Percentiles rank a stretch among this genome's conserved stretches.
Evolutionary conservation across 2,888 invertebrate genomes (phyloP).

Genomic region (Invenusta paracnida): DNA sequence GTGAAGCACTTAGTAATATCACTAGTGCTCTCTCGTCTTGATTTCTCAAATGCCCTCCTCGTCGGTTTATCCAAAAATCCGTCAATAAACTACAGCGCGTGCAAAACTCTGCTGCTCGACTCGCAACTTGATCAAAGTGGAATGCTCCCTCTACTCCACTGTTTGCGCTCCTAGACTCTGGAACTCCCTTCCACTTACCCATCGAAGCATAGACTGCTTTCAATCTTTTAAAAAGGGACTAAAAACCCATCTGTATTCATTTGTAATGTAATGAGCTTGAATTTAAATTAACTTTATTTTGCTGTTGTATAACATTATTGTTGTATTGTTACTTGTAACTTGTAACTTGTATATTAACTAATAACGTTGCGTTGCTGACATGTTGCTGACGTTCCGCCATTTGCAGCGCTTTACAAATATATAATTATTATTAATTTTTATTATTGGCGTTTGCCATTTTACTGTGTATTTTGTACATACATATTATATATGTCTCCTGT

Average conservation of each 20-base stretch:
- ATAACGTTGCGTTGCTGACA: neutral
- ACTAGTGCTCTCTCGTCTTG: constrained; percentile 22
- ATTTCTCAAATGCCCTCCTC: constrained; percentile 19
- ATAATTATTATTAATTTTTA: neutral
- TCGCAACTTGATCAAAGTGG: constrained; percentile 7
- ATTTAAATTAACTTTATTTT: neutral
- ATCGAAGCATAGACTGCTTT: no score
- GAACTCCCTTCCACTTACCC: no score
- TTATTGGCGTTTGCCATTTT: no score
- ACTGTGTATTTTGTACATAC: no score
- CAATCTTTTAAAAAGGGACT: no score
- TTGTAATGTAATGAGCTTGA: no score
- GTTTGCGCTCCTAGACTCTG: no score
- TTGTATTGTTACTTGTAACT: neutral
- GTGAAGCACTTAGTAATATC: neutral
- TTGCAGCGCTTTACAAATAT: neutral
- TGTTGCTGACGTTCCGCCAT: neutral
- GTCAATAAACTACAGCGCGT: constrained; percentile 11
- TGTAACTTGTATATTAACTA: neutral
- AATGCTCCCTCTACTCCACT: constrained; percentile 23
- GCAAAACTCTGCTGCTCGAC: constrained; percentile 20
- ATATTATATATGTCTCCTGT: no score
- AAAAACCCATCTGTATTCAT: no score
- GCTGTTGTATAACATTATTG: neutral
- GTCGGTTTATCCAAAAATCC: constrained; percentile 23